A percentile compares a stretch with the other conserved stretches of the same genome.
Evolutionary conservation across 1,140 invertebrate species (phyloP).

Genomic region (Pteromalus puparum): DNA sequence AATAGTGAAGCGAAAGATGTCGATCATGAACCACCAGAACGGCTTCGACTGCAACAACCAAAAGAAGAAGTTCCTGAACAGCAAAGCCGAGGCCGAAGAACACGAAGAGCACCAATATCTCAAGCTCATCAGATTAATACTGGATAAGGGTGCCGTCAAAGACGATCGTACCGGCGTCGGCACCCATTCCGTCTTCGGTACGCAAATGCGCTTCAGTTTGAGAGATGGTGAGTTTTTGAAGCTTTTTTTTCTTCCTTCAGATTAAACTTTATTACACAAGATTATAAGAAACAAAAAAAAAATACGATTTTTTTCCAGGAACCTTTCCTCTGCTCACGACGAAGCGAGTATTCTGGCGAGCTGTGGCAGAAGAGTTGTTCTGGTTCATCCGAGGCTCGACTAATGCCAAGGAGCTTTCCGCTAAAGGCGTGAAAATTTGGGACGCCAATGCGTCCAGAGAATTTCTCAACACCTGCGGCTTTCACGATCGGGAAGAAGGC

Average conservation of each 20-base stretch:
- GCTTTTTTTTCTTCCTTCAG: background rate
- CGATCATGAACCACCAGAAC: background rate
- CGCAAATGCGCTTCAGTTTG: constrained; percentile 91
- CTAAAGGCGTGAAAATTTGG: constrained; percentile 96
- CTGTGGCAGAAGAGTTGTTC: constrained; percentile 94
- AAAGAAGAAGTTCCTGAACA: constrained; percentile 41
- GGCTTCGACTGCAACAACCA: constrained; percentile 9
- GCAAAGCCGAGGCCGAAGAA: constrained; percentile 43
- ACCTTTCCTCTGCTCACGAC: constrained; percentile 96
- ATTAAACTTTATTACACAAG: background rate
- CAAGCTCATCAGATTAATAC: constrained; percentile 80
- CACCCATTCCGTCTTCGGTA: constrained; percentile 94
- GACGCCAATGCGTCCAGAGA: constrained; percentile 95
- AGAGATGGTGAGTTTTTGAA: constrained; percentile 77
- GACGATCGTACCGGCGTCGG: constrained; percentile 94
- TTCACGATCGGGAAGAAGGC: constrained; percentile 91
- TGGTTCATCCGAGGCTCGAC: constrained; percentile 98
- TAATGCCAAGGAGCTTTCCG: constrained; percentile 91
- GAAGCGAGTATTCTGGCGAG: constrained; percentile 95
- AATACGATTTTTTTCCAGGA: constrained; percentile 67
- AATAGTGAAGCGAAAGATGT: constrained; percentile 18
- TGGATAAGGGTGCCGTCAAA: constrained; percentile 81
- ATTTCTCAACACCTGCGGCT: constrained; percentile 92
- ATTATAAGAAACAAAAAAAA: background rate
- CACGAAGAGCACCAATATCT: constrained; percentile 74